These are phyloP conservation scores for Helogale parvula DNA, from an alignment of 2,113 vertebrate species.

Conservation along the genomic window DNA sequence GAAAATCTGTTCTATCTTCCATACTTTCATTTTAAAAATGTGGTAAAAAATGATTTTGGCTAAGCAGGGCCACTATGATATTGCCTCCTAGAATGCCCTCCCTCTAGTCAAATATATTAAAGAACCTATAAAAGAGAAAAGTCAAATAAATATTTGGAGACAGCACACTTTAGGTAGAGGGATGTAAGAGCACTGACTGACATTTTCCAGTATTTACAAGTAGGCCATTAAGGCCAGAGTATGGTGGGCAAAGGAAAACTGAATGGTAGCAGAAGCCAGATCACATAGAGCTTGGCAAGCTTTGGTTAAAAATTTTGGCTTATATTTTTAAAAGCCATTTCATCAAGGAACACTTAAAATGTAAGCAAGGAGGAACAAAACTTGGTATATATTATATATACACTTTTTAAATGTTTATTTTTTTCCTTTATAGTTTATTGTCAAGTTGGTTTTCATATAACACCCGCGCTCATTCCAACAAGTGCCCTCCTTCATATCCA, in stretches of 20 bases:
- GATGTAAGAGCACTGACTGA: too few species aligned
- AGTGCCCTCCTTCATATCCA: too few species aligned
- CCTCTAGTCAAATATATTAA: background rate
- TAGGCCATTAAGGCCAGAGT: background rate
- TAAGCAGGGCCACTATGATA: background rate
- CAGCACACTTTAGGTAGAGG: background rate
- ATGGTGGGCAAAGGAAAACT: background rate
- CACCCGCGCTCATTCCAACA: too few species aligned
- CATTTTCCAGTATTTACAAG: background rate
- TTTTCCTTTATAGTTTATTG: background rate
- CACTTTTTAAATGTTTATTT: background rate
- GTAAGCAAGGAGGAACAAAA: background rate
- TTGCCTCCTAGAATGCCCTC: background rate
- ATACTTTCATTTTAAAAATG: background rate
- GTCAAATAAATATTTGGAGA: background rate
- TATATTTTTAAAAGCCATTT: background rate
- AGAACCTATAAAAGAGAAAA: background rate
- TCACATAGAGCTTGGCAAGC: background rate
- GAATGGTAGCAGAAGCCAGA: background rate
- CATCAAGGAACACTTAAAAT: background rate
- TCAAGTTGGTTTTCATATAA: too few species aligned
- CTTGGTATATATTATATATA: background rate
- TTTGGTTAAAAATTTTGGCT: background rate
- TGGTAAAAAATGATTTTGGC: background rate
- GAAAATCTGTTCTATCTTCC: background rate